Conservation (phyloP, 2,888 invertebrate genomes). For the Troglohyphantes excavatus region DNA sequence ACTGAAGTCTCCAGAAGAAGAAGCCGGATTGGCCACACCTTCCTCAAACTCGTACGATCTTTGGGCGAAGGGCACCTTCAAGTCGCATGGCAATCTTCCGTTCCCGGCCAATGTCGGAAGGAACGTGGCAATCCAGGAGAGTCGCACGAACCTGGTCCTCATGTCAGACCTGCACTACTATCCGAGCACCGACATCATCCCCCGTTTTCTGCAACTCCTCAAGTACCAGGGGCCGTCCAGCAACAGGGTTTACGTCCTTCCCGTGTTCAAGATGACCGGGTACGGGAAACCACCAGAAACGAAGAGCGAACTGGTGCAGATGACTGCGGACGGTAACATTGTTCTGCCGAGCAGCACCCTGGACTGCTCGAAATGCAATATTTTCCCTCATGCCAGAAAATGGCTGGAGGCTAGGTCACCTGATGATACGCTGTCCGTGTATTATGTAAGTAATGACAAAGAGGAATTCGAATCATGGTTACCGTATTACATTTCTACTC, state of each 20-base stretch:
- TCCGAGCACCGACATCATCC: slow-evolving; percentile 79
- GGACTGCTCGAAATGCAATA: slow-evolving; percentile 61
- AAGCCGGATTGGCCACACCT: slow-evolving; percentile 33
- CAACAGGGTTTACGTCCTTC: slow-evolving; percentile 57
- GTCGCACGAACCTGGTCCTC: slow-evolving; percentile 78
- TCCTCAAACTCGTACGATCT: slow-evolving; percentile 23
- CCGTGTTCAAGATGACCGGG: slow-evolving; percentile 50
- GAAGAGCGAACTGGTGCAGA: slow-evolving; percentile 61
- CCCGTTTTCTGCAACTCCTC: slow-evolving; percentile 75
- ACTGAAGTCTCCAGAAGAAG: slow-evolving; percentile 75
- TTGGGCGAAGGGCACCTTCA: slow-evolving; percentile 58
- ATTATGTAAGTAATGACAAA: slow-evolving; percentile 61
- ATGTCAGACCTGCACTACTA: slow-evolving; percentile 80
- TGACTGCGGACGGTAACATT: slow-evolving; percentile 56
- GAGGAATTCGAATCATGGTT: slow-evolving; percentile 79
- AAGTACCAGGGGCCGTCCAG: slow-evolving; percentile 33
- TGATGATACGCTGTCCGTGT: slow-evolving; percentile 48
- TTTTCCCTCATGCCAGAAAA: slow-evolving; percentile 61
- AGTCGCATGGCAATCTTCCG: slow-evolving; percentile 83
- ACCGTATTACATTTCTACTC: slow-evolving; percentile 80
- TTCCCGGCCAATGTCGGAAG: slow-evolving; percentile 80
- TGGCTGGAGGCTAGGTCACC: slow-evolving; percentile 63
- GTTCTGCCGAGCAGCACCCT: slow-evolving; percentile 38
- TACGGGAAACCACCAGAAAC: slow-evolving; percentile 65
- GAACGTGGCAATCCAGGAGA: slow-evolving; percentile 79